Conservation (phyloP, 2,888 invertebrate genomes). For the Pollenia angustigena region DNA sequence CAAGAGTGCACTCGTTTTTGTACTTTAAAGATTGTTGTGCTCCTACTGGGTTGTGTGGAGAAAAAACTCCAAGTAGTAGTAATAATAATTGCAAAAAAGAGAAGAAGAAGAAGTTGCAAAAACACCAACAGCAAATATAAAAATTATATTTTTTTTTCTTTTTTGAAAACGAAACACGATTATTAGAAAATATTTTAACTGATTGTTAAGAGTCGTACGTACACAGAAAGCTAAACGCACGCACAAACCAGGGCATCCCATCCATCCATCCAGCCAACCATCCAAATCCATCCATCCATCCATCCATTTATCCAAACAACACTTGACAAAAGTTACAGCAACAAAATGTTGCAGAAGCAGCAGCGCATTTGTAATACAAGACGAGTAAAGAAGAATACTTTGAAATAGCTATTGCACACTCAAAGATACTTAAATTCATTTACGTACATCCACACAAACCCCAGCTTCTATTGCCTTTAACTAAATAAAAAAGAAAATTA, state of each 20-base stretch:
- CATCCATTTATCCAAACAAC: constrained; percentile 46
- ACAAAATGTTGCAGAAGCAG: constrained; percentile 65
- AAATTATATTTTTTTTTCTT: constrained; percentile 36
- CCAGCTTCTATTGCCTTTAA: constrained; percentile 27
- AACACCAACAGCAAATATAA: constrained; percentile 18
- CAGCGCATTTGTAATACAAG: constrained; percentile 60
- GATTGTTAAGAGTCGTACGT: constrained; percentile 66
- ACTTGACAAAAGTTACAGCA: constrained; percentile 66
- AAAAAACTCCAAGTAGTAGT: constrained; percentile 39
- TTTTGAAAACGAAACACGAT: constrained; percentile 61
- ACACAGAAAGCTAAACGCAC: neutral
- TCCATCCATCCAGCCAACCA: constrained; percentile 15
- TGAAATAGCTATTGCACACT: constrained; percentile 36
- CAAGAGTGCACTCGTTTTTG: constrained; percentile 38
- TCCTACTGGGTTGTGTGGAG: constrained; percentile 41
- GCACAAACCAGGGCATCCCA: constrained; percentile 41
- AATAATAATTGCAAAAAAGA: constrained; percentile 66
- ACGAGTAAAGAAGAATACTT: constrained; percentile 41
- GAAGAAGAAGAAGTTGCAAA: neutral
- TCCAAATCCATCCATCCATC: constrained; percentile 25
- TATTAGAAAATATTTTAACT: constrained; percentile 73
- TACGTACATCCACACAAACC: neutral
- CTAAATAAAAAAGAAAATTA: constrained; percentile 55
- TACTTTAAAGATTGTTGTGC: constrained; percentile 6
- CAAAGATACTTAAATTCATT: neutral